A percentile compares a stretch with the other conserved stretches of the same genome.
Evolutionary conservation across 2,797 vertebrate species (phyloP).

Genomic region (Sebastes itinus): DNA sequence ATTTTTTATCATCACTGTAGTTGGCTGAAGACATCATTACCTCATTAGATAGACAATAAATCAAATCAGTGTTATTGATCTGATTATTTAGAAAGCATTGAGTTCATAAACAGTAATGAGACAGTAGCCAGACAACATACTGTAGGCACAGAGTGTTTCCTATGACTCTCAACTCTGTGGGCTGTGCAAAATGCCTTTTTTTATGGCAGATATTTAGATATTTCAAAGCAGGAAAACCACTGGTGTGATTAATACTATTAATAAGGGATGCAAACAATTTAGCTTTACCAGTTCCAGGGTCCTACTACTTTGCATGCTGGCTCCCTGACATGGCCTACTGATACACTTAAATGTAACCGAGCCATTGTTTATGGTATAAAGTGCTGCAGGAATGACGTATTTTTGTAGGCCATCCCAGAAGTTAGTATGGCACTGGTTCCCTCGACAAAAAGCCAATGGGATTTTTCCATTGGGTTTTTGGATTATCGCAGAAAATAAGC

Average conservation of each 20-base stretch:
- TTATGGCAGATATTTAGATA: neutral
- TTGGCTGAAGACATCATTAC: neutral
- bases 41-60: neutral
- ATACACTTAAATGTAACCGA: neutral
- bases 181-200: neutral
- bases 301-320: neutral
- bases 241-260: neutral
- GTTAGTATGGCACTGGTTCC: accelerated
- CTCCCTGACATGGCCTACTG: neutral
- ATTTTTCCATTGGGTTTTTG: too few relatives aligned
- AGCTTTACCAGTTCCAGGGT: neutral
- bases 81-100: neutral
- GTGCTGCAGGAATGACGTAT: too few relatives aligned
- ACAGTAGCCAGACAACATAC: neutral
- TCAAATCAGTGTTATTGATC: neutral
- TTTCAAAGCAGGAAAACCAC: neutral
- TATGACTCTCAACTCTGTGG: neutral
- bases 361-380: neutral
- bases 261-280: neutral
- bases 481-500: too few relatives aligned
- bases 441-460: too few relatives aligned
- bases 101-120: slow-evolving; percentile 3
- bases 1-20: neutral
- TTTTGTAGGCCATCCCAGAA: too few relatives aligned
- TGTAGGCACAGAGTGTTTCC: neutral